Evolutionary conservation across 92 coral and sea anemone genomes (phyloP).

Genomic region (Porites lobata): DNA sequence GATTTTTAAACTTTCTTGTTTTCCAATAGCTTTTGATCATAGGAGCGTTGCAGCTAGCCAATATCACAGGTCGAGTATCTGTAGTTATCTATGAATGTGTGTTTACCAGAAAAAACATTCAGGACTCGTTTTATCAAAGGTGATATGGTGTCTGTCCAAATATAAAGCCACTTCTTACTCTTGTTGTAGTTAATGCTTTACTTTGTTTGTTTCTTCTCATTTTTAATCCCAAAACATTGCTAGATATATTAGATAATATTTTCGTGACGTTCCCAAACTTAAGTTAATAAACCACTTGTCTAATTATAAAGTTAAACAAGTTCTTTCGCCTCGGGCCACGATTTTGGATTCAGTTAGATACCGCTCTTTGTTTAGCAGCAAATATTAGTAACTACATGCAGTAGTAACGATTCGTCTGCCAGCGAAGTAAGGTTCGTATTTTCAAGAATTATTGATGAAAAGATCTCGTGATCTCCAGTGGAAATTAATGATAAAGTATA

Average conservation of each 20-base stretch:
- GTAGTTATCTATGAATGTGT: not conserved
- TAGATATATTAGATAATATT: not conserved
- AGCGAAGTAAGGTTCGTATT: no score
- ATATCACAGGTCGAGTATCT: not conserved
- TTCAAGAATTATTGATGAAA: no score
- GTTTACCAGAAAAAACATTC: no score
- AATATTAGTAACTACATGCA: no score
- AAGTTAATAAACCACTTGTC: conserved; percentile 1
- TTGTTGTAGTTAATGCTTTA: not conserved
- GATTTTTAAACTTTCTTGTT: not conserved
- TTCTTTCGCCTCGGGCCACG: not conserved
- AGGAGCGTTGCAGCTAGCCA: not conserved
- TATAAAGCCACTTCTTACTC: not conserved
- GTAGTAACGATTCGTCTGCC: no score
- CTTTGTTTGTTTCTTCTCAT: conserved; percentile 4
- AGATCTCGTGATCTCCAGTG: not conserved
- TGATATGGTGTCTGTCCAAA: not conserved
- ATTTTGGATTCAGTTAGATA: not conserved
- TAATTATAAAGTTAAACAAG: not conserved
- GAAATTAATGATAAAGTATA: not conserved
- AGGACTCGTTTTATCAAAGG: not conserved
- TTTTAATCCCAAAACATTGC: not conserved
- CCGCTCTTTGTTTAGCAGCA: not conserved
- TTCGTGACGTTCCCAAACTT: conserved; percentile 8
- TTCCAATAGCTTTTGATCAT: not conserved